Evolutionary conservation across 2,888 invertebrate species (phyloP).

Genomic region (Pimpla rufipes): DNA sequence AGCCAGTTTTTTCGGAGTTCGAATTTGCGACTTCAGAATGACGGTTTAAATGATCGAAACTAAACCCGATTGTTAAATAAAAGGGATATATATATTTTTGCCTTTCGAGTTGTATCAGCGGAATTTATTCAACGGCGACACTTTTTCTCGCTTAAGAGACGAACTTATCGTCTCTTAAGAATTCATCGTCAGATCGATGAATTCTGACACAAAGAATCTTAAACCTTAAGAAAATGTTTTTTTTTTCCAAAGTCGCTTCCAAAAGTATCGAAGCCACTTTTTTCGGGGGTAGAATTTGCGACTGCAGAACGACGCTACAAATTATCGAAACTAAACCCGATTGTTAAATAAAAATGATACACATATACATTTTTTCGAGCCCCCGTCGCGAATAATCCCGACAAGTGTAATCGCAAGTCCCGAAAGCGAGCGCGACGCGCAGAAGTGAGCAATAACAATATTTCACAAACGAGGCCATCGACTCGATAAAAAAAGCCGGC

Average conservation of each 20-base stretch:
- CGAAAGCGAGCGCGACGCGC: neutral
- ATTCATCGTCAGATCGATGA: no score
- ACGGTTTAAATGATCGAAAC: no score
- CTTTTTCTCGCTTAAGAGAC: neutral
- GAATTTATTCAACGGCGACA: conserved; percentile 3
- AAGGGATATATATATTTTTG: no score
- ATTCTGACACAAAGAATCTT: no score
- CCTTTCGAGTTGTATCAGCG: conserved; percentile 19
- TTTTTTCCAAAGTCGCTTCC: no score
- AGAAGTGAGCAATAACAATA: conserved; percentile 16
- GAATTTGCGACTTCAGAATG: no score
- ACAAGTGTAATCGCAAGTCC: conserved; percentile 7
- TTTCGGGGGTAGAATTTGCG: no score
- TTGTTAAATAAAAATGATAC: neutral
- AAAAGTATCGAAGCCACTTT: no score
- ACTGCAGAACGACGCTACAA: neutral
- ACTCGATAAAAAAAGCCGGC: conserved; percentile 24
- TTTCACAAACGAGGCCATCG: neutral
- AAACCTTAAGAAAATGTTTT: no score
- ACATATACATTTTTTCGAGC: neutral
- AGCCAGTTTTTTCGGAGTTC: no score
- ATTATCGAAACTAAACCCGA: neutral
- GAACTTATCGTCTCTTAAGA: neutral
- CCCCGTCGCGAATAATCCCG: neutral
- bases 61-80: no score